These are phyloP conservation scores for Nothobranchius kuhntae DNA, from an alignment of 2,113 vertebrate species.

Conservation along the genomic window DNA sequence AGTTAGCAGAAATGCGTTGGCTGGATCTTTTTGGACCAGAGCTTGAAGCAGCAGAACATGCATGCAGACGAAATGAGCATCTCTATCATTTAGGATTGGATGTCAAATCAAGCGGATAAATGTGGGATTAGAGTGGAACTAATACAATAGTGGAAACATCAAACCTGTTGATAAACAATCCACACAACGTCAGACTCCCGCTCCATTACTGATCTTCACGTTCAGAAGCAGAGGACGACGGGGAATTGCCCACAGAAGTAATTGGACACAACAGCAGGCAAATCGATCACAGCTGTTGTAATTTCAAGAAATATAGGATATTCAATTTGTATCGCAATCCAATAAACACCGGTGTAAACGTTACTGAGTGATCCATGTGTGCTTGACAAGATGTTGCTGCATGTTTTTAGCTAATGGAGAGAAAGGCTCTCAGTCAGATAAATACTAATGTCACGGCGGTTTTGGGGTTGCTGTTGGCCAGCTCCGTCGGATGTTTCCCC, in stretches of 20 bases:
- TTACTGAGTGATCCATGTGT: constrained; percentile 5
- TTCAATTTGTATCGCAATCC: constrained; percentile 42
- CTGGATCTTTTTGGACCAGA: constrained; percentile 24
- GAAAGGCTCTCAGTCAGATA: constrained; percentile 5
- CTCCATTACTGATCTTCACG: constrained; percentile 51
- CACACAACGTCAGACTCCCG: constrained; percentile 41
- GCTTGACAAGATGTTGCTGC: constrained; percentile 13
- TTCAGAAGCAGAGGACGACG: constrained; percentile 44
- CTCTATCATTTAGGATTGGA: constrained; percentile 34
- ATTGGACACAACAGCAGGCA: constrained; percentile 65
- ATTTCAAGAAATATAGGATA: constrained; percentile 68
- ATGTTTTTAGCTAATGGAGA: constrained; percentile 34
- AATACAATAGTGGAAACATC: constrained; percentile 48
- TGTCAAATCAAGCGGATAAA: constrained; percentile 33
- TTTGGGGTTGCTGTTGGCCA: too few species aligned
- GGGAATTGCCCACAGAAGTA: constrained; percentile 71
- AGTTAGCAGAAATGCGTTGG: constrained; percentile 34
- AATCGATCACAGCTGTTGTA: constrained; percentile 70
- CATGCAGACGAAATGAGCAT: constrained; percentile 9
- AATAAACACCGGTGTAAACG: constrained; percentile 19
- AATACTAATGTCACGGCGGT: not conserved
- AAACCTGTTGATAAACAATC: not conserved
- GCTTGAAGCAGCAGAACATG: constrained; percentile 16
- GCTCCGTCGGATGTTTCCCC: too few species aligned
- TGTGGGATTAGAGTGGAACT: constrained; percentile 31